Conservation (phyloP, 2,113 vertebrate species). For the Uria aalge region DNA sequence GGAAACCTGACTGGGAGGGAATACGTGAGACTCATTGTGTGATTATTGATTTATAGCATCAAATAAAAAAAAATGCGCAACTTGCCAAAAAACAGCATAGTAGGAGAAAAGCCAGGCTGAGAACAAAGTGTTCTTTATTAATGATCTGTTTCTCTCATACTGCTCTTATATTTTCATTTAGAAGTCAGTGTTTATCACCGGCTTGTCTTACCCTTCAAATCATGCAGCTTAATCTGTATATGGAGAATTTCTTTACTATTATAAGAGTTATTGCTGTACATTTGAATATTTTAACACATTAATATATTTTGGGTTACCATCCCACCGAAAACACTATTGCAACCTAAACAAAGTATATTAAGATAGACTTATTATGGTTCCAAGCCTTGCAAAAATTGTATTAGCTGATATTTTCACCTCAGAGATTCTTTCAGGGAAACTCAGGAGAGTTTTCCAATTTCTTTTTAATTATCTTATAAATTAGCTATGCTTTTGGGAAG, state of each 20-base stretch:
- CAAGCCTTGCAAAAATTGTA: not conserved
- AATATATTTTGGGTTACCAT: not conserved
- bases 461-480: conserved; percentile 26
- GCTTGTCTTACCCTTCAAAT: not conserved
- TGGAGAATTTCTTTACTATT: not conserved
- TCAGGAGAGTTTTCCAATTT: not conserved
- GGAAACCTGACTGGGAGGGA: not conserved
- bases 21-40: not conserved
- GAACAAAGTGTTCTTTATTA: not conserved
- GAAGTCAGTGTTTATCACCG: not conserved
- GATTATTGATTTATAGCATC: not conserved
- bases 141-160: not conserved
- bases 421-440: not conserved
- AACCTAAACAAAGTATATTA: not conserved
- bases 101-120: not conserved
- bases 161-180: not conserved
- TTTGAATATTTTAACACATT: not conserved
- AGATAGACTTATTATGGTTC: not conserved
- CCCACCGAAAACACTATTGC: not conserved
- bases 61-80: not conserved
- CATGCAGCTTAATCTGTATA: not conserved
- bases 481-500: not conserved
- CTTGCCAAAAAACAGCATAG: not conserved
- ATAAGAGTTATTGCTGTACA: not conserved
- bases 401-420: not conserved